These are phyloP conservation scores for Anthoptus insignis DNA, from an alignment of 2,888 invertebrate species.

Conservation along the genomic window DNA sequence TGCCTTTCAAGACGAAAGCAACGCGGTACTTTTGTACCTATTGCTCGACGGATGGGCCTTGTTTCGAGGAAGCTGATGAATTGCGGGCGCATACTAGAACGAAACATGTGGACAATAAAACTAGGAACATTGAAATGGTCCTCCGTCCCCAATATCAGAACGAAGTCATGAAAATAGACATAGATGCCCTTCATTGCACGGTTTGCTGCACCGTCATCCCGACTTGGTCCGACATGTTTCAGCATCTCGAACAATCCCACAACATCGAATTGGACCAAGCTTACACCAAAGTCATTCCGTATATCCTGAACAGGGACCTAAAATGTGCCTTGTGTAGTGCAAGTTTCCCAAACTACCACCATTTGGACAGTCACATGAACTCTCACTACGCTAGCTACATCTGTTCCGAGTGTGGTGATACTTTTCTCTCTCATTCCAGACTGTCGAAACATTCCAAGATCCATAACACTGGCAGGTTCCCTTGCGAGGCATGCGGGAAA, in stretches of 20 bases:
- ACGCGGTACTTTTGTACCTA: conserved; percentile 63
- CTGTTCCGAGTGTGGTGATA: conserved; percentile 68
- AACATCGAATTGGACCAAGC: conserved; percentile 57
- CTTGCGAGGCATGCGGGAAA: conserved; percentile 76
- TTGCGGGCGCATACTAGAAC: conserved; percentile 60
- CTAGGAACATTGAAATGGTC: conserved; percentile 55
- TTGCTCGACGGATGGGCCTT: conserved; percentile 56
- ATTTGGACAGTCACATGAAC: conserved; percentile 72
- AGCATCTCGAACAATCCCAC: conserved; percentile 61
- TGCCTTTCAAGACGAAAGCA: conserved; percentile 63
- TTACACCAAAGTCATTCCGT: conserved; percentile 64
- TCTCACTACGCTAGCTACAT: conserved; percentile 69
- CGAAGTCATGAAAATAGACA: conserved; percentile 67
- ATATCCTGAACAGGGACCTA: conserved; percentile 51
- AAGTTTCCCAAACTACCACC: conserved; percentile 55
- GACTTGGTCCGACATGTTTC: conserved; percentile 66
- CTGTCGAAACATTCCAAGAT: conserved; percentile 69
- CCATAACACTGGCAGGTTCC: conserved; percentile 71
- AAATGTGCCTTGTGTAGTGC: conserved; percentile 64
- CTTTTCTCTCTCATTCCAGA: conserved; percentile 57
- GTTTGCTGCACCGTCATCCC: conserved; percentile 54
- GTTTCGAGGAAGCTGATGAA: conserved; percentile 59
- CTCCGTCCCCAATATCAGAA: conserved; percentile 65
- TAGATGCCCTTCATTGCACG: conserved; percentile 59
- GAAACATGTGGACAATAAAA: conserved; percentile 54